These are phyloP conservation scores for Poecilia wingei DNA, from an alignment of 2,797 vertebrate genomes.

Conservation along the genomic window DNA sequence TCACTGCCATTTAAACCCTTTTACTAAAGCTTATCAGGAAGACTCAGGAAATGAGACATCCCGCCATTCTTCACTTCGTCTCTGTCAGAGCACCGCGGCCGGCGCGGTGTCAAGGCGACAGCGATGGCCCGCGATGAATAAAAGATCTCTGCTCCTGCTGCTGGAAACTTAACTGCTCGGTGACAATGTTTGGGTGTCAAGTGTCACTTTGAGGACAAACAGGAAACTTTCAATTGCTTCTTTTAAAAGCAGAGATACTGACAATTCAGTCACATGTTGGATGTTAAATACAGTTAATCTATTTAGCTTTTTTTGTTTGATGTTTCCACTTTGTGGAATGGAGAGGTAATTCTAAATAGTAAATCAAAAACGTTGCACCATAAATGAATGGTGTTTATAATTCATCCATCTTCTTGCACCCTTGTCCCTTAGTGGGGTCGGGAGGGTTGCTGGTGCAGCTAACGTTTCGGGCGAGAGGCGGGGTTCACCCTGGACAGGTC, in stretches of 20 bases:
- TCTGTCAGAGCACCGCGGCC: constrained; percentile 46
- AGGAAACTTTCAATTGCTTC: constrained; percentile 8
- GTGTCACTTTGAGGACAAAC: constrained; percentile 25
- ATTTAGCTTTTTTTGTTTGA: neutral
- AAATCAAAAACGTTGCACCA: neutral
- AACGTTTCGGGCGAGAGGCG: too few relatives aligned
- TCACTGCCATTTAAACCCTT: constrained; percentile 66
- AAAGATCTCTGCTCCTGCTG: constrained; percentile 46
- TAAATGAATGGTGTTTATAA: neutral
- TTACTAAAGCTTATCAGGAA: constrained; percentile 63
- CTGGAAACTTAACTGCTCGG: constrained; percentile 13
- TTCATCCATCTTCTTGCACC: neutral
- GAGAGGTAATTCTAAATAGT: neutral
- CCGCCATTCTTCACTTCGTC: constrained; percentile 38
- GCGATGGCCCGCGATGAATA: constrained; percentile 52
- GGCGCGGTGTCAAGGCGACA: constrained; percentile 34
- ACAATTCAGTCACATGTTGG: neutral
- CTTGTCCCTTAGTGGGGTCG: too few relatives aligned
- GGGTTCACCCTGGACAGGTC: too few relatives aligned
- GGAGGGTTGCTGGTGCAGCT: too few relatives aligned
- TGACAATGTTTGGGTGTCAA: constrained; percentile 24
- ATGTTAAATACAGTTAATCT: neutral
- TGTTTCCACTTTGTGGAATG: neutral
- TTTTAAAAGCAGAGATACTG: neutral
- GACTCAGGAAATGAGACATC: constrained; percentile 62